phyloP scores from a whole-genome alignment of 2,888 invertebrate species.

The Protonemura montana region DNA sequence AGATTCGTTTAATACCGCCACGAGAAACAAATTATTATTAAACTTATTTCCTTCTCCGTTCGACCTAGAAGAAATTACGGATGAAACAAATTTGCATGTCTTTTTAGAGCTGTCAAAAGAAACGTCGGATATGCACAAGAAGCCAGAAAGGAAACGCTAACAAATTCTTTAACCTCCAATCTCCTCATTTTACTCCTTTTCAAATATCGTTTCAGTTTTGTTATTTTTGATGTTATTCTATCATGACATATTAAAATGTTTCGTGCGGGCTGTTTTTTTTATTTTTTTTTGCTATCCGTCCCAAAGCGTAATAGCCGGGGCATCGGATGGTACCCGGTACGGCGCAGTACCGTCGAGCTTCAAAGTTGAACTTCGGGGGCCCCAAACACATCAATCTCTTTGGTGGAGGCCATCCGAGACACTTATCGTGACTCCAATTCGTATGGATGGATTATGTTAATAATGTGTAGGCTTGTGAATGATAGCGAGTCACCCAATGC shows the following conservation, averaged over 20 bases:
- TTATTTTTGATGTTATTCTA: not conserved
- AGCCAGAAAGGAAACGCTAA: not conserved
- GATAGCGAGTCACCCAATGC: conserved; percentile 12
- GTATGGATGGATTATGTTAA: conserved; percentile 12
- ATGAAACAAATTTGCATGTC: not conserved
- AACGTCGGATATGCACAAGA: not conserved
- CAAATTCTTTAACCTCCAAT: not conserved
- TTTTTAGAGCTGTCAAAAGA: not conserved
- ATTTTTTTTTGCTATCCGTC: not conserved
- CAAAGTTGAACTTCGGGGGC: not conserved
- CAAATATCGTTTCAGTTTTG: not conserved
- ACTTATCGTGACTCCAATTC: conserved; percentile 12
- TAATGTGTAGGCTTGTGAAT: not conserved
- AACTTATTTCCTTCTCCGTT: not conserved
- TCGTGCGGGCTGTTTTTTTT: not conserved
- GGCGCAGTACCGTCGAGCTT: not conserved
- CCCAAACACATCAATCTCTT: not conserved
- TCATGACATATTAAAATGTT: conserved; percentile 1
- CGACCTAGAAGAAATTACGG: not conserved
- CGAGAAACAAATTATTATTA: not conserved
- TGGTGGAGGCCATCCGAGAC: not conserved
- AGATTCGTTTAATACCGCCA: too few species aligned
- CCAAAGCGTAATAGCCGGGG: not conserved
- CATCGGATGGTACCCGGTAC: too few species aligned
- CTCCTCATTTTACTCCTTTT: not conserved